Percentiles rank a stretch among this genome's conserved stretches.
Conservation (phyloP, 2,113 vertebrate genomes). For the Bos indicus region DNA sequence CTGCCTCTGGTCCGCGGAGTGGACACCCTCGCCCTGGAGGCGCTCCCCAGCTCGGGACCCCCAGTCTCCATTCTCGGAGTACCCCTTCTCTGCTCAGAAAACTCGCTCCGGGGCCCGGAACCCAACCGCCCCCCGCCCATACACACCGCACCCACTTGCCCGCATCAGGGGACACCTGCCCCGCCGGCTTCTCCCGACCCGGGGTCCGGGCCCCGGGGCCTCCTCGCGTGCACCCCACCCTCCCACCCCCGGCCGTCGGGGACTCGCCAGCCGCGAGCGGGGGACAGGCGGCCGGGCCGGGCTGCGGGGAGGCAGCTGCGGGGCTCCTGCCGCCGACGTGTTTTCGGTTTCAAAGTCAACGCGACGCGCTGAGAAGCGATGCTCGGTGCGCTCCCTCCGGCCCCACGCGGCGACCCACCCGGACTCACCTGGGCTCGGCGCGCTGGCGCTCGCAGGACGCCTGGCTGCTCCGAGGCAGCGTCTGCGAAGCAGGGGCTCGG, state of each 20-base stretch:
- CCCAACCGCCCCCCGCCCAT: fast-evolving
- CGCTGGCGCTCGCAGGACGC: neutral
- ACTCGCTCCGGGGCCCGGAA: neutral
- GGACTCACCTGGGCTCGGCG: neutral
- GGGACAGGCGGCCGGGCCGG: neutral
- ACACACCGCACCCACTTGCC: neutral
- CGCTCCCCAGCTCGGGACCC: neutral
- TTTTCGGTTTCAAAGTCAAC: constrained; percentile 38
- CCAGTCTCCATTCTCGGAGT: neutral
- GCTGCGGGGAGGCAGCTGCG: neutral
- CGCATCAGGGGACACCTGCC: neutral
- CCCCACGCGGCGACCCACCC: neutral
- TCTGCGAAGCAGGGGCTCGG: neutral
- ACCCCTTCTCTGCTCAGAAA: neutral
- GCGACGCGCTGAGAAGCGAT: neutral
- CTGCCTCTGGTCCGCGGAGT: neutral
- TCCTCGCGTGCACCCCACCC: neutral
- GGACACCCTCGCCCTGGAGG: neutral
- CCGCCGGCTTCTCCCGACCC: neutral
- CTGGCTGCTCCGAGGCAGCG: fast-evolving
- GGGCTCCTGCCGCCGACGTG: neutral
- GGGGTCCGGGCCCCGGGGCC: neutral
- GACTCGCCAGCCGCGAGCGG: neutral
- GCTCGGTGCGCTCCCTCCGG: neutral
- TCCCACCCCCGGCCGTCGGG: too few relatives aligned